Evolutionary conservation across 2,113 vertebrate genomes (phyloP).

Genomic region (Pyrgilauda ruficollis): DNA sequence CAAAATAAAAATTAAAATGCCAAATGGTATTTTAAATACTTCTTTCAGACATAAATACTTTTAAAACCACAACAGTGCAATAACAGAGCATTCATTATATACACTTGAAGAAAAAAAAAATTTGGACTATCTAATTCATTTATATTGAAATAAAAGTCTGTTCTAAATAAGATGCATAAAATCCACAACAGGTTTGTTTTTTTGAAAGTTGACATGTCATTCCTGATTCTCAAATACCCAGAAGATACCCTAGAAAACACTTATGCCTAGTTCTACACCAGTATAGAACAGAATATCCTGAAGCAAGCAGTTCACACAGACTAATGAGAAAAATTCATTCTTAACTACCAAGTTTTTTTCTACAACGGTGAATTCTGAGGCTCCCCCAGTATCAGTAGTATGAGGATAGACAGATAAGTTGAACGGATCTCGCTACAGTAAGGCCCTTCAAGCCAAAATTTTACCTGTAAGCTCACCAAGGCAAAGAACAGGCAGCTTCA

Average conservation of each 20-base stretch:
- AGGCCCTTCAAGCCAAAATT: neutral
- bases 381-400: neutral
- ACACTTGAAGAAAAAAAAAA: neutral
- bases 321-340: neutral
- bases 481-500: neutral
- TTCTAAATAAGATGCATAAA: neutral
- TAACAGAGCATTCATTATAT: neutral
- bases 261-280: neutral
- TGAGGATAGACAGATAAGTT: fast-evolving
- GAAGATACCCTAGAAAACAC: neutral
- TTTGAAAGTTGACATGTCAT: neutral
- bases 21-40: neutral
- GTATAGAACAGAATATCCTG: neutral
- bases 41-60: neutral
- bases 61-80: neutral
- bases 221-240: neutral
- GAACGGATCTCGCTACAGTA: neutral
- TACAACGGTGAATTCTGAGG: neutral
- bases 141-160: neutral
- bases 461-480: neutral
- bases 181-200: neutral
- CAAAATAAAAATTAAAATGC: neutral
- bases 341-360: neutral
- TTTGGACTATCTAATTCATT: neutral
- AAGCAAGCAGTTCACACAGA: neutral